These are phyloP conservation scores for Melipona bicolor DNA, from an alignment of 2,888 invertebrate genomes.

Conservation along the genomic window DNA sequence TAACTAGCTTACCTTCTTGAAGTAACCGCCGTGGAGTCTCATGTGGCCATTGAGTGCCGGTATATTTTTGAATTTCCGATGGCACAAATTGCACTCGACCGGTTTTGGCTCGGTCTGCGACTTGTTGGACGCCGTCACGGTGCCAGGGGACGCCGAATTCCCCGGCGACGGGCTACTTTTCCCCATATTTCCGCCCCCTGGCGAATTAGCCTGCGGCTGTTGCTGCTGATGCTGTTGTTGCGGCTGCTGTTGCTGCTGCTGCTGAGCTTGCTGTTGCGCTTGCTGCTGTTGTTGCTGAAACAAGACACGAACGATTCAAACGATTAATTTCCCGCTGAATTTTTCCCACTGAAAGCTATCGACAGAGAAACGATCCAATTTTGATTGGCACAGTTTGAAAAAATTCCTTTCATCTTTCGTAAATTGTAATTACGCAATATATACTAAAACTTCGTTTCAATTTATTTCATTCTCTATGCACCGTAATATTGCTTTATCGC, in stretches of 20 bases:
- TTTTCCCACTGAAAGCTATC: neutral
- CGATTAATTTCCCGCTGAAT: neutral
- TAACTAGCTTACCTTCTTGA: conserved; percentile 91
- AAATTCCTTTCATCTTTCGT: no score
- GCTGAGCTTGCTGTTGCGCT: conserved; percentile 77
- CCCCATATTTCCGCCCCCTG: conserved; percentile 79
- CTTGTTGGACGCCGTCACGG: conserved; percentile 81
- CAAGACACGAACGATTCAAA: neutral
- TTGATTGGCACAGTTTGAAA: no score
- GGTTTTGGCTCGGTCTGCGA: conserved; percentile 90
- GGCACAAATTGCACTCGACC: conserved; percentile 97
- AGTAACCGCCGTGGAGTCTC: conserved; percentile 98
- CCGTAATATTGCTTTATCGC: neutral
- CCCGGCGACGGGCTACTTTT: conserved; percentile 80
- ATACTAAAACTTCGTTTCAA: no score
- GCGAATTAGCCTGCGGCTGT: conserved; percentile 79
- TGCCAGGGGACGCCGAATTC: conserved; percentile 80
- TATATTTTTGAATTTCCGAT: conserved; percentile 98
- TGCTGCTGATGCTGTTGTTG: conserved; percentile 76
- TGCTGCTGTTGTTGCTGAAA: conserved; percentile 76
- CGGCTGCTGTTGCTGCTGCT: conserved; percentile 75
- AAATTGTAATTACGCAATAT: no score
- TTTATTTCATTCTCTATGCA: no score
- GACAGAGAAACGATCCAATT: no score
- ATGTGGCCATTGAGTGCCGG: conserved; percentile 99